Percentiles rank a stretch among this genome's conserved stretches.
Evolutionary conservation across 2,797 vertebrate genomes (phyloP).

Genomic region (Megaceryle alcyon): DNA sequence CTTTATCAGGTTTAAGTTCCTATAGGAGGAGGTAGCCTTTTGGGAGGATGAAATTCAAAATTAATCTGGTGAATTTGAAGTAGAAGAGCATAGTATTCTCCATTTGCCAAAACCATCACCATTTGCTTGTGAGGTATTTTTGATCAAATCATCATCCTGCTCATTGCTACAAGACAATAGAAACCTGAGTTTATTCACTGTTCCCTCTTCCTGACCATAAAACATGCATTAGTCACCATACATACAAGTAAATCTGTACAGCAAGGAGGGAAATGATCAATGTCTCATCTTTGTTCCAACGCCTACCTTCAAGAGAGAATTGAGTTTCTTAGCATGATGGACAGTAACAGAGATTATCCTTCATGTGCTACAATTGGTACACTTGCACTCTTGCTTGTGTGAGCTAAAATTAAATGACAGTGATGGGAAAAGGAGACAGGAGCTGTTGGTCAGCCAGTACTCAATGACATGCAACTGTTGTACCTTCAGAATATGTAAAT

Average conservation of each 20-base stretch:
- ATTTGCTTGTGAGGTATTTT: not conserved
- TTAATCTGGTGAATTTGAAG: not conserved
- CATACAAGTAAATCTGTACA: not conserved
- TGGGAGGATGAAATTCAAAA: not conserved
- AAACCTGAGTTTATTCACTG: not conserved
- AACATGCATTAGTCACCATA: not conserved
- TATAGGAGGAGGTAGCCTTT: not conserved
- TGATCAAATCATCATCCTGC: not conserved
- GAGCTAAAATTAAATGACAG: not conserved
- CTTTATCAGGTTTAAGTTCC: not conserved
- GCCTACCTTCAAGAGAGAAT: not conserved
- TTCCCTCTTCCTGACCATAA: not conserved
- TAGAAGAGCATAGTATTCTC: not conserved
- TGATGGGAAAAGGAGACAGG: not conserved
- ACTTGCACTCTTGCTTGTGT: not conserved
- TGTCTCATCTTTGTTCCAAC: not conserved
- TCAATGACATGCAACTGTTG: not conserved
- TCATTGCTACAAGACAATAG: not conserved
- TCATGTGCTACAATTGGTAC: not conserved
- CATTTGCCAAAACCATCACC: not conserved
- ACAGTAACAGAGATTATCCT: not conserved
- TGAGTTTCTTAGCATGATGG: not conserved
- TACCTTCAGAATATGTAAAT: not conserved
- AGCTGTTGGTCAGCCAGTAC: not conserved
- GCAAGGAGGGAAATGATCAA: not conserved